Base-by-base conservation (phyloP, 2,797 vertebrate species). In the Pseudopleuronectes americanus region DNA sequence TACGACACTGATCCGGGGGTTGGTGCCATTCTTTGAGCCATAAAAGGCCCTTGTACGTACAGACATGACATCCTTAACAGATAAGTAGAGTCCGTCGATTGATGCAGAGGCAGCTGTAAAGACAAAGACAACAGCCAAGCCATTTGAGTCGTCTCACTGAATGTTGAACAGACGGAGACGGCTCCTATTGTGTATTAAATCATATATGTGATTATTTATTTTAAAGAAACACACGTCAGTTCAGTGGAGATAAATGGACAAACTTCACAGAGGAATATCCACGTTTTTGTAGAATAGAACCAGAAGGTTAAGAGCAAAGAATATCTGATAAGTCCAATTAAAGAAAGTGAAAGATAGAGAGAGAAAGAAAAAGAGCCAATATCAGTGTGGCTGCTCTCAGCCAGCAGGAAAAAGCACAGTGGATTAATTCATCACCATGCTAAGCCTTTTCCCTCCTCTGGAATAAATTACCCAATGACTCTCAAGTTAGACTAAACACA, bases 401-500 rank as follows among this genome's bases (percentile, higher is more conserved):
- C 64, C 77, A 66, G 82, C 70, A 84, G 80, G 79, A 83, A 88
- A 89, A 89, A 86, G 84, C 86, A 93, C 92, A 93, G 92, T 92
- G 87, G 89, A 93, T 90, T 92, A 91, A 92, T 92, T 93, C 90
- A 92, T 92, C 89, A 89, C 85, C 79, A 86, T 74, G 79, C 79
- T 71, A 91, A 91, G 89, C 79, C 81, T 89, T 88, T 90, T 84
- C 86, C 86, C 84, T 92, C 85, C 87, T 84, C 86, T 89, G 89
- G 90, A 94, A 94, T 93, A 92, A 92, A 93, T 93, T 91, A 91
- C 80, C 90, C 84, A 89, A 84, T 87, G 90, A 87, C 84, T 90
- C 88, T 90, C 84, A 90, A 87, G 60, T 85, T 82, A 88, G 88
- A 91, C 75, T 81, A 81, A 84, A 88, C 83, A 90, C 82, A 90